These are phyloP conservation scores for Dione juno DNA, from an alignment of 2,888 invertebrate species.

Conservation along the genomic window DNA sequence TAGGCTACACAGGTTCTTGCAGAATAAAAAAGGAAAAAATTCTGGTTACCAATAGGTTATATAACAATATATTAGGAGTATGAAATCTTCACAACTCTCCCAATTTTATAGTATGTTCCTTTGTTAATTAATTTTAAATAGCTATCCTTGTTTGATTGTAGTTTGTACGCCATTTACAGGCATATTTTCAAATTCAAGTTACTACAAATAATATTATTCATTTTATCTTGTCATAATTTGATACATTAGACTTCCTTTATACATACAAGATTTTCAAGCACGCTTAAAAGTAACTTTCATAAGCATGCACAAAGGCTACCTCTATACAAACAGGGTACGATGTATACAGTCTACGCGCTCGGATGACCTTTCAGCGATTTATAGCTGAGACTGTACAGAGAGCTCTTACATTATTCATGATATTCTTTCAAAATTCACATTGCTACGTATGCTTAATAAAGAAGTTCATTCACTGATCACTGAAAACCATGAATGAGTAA, in stretches of 20 bases:
- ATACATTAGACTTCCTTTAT: neutral
- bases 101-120: too few species aligned
- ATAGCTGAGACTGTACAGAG: slow-evolving; percentile 32
- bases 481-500: too few species aligned
- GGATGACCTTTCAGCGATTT: slow-evolving; percentile 38
- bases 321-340: slow-evolving; percentile 3
- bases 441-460: slow-evolving; percentile 16
- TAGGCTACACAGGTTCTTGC: too few species aligned
- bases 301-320: slow-evolving; percentile 17
- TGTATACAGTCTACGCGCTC: slow-evolving; percentile 23
- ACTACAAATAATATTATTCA: too few species aligned
- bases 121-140: too few species aligned
- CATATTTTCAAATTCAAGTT: too few species aligned
- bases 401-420: slow-evolving; percentile 40
- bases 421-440: slow-evolving; percentile 36
- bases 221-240: neutral
- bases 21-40: too few species aligned
- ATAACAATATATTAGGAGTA: too few species aligned
- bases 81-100: too few species aligned
- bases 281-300: neutral
- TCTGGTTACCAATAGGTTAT: too few species aligned
- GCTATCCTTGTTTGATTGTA: too few species aligned
- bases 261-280: neutral
- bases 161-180: too few species aligned
- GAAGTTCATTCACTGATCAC: slow-evolving; percentile 6